Base-by-base conservation (phyloP, 2,888 invertebrate genomes). In the Lymantria monacha region DNA sequence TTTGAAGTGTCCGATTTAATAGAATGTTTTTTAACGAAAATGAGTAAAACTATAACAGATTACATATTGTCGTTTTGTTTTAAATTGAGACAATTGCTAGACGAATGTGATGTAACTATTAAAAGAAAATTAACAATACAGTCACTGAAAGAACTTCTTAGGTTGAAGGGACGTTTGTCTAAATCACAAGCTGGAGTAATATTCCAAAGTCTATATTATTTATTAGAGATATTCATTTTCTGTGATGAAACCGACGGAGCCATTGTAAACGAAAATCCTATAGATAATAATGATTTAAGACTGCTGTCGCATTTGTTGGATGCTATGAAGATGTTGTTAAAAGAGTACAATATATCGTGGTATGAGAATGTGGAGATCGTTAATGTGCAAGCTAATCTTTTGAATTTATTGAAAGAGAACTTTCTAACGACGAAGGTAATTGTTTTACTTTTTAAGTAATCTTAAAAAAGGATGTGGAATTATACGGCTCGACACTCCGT, bases 311-410 rank as follows among this genome's bases (percentile, higher is more conserved):
- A 70, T 1, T 55, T 66, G 11, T 44, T 80, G 30, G 70, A 70
- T 13, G 66, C 61, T 8, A 65, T 76, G 49, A 69, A 63, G 33
- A 74, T 76, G 73, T 46, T 79, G n/a, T 38, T 79, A 10, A 67
- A 69, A 37, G 74, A 72, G 42, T 69, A 79, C 52, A 63, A 70
- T 38, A 72, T 79, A 54, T 63, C 71, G 44, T 77, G 79, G 76
- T 71, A 79, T 42, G 75, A 79, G 42, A 76, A 66, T 43, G 51
- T 71, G 3, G 79, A 79, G 49, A 70, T 79, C 0, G 55, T 74
- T 7, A 64, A 63, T 40, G 61, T 78, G 12, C 76, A 77, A 58
- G 67, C 67, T 40, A 60, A 59, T 36, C 51, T 78, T 13, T 61
- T 76, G 53, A 70, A 76, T 61, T 59, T 79, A 15, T 50, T 79